Evolutionary conservation across 2,797 vertebrate species (phyloP).

Genomic region (Echiichthys vipera): DNA sequence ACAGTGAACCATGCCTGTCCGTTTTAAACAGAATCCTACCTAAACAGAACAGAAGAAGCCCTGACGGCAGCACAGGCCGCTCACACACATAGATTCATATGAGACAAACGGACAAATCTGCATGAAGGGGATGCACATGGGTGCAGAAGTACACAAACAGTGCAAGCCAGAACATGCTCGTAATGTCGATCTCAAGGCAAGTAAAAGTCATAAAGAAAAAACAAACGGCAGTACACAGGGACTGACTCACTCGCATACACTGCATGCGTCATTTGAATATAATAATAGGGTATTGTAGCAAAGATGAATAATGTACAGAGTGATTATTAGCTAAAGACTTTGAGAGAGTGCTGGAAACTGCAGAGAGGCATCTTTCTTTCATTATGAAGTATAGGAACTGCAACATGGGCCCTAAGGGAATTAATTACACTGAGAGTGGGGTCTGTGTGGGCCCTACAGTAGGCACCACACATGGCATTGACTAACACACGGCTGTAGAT

Average conservation of each 20-base stretch:
- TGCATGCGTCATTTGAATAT: slow-evolving; percentile 78
- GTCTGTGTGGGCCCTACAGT: slow-evolving; percentile 52
- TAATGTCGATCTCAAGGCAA: slow-evolving; percentile 50
- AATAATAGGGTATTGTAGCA: slow-evolving; percentile 73
- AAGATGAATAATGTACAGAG: slow-evolving; percentile 58
- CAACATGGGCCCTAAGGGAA: slow-evolving; percentile 43
- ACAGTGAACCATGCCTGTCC: slow-evolving; percentile 58
- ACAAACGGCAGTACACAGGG: slow-evolving; percentile 48
- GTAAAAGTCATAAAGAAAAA: slow-evolving; percentile 42
- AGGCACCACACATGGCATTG: slow-evolving; percentile 68
- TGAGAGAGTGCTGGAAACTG: slow-evolving; percentile 39
- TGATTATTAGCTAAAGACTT: slow-evolving; percentile 58
- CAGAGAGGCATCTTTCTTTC: slow-evolving; percentile 73
- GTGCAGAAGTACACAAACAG: slow-evolving; percentile 28
- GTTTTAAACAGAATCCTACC: slow-evolving; percentile 62
- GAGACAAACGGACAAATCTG: slow-evolving; percentile 20
- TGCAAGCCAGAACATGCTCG: slow-evolving; percentile 25
- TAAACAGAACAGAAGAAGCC: slow-evolving; percentile 48
- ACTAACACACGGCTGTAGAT: slow-evolving; percentile 58
- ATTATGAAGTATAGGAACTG: slow-evolving; percentile 61
- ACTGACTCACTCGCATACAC: slow-evolving; percentile 14
- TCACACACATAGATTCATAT: slow-evolving; percentile 6
- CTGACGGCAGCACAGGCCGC: slow-evolving; percentile 30
- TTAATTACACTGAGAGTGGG: slow-evolving; percentile 61
- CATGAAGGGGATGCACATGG: slow-evolving; percentile 21